Evolutionary conservation across 2,797 vertebrate genomes (phyloP), one percentile per base, ranked within the genome.

Genomic region (Gouania willdenowi): DNA sequence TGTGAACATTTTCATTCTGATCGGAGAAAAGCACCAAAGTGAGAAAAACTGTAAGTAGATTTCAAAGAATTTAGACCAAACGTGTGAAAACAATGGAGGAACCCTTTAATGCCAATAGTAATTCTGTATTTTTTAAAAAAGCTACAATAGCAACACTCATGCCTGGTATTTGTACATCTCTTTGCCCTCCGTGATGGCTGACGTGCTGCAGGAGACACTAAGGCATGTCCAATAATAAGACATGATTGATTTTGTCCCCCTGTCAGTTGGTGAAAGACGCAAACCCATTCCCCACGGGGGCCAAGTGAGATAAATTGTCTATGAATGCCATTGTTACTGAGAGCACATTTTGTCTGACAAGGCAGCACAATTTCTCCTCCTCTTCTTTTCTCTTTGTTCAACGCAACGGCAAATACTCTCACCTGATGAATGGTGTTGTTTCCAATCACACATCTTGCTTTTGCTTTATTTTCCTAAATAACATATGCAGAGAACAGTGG

Each of bases 171-270:
- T n/a, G n/a, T n/a, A n/a, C n/a, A n/a, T 29, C 56, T 23, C 62
- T 72, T 60, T 52, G 66, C 71, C 61, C 67, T 66, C 71, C 60
- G 42, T 34, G 35, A 61, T 56, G 55, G 51, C 43, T 22, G 16
- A 67, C 66, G 70, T 66, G 50, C 53, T 35, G 42, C 56, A 41
- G 68, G 59, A 76, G 67, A 71, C 72, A 70, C 68, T 61, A 66
- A 72, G 55, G 57, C 76, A 53, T 67, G 66, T 66, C 71, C 66
- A 71, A 71, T 82, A 81, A 82, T 79, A 77, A 77, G 72, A 73
- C 61, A 62, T 82, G 78, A 84, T 79, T 78, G 82, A 82, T 81
- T 86, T 59, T 66, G 68, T 83, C 75, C 66, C n/a, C 66, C 70
- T 81, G 77, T 64, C 74, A 66, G 50, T 71, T 62, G 59, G 58